These are phyloP conservation scores for Amazona guildingii DNA, from an alignment of 2,113 vertebrate species.

Conservation along the genomic window DNA sequence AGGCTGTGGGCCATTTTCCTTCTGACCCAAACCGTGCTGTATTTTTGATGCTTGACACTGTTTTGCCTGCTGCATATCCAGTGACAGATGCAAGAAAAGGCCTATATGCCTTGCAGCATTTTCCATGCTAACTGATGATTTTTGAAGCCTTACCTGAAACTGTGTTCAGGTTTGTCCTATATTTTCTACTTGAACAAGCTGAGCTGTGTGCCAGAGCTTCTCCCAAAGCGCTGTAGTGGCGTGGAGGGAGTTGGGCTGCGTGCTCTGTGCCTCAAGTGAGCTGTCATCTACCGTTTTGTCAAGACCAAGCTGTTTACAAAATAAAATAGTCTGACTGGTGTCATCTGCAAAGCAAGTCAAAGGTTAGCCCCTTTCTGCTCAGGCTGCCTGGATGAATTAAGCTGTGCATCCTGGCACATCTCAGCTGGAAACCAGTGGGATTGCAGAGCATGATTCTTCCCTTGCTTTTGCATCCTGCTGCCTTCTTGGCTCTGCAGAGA, in stretches of 20 bases:
- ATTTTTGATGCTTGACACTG: background rate
- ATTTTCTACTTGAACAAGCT: background rate
- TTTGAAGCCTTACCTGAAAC: background rate
- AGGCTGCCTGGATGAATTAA: background rate
- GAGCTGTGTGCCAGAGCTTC: background rate
- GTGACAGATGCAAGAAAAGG: background rate
- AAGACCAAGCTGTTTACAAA: background rate
- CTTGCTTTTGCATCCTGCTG: background rate
- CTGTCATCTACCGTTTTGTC: background rate
- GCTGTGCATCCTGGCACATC: background rate
- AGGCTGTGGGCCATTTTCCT: background rate
- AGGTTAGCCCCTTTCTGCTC: background rate
- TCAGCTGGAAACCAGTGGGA: background rate
- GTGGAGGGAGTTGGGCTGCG: rapidly evolving
- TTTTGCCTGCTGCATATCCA: background rate
- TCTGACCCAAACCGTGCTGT: background rate
- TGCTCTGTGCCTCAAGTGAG: background rate
- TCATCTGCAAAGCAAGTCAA: background rate
- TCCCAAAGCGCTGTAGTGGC: background rate
- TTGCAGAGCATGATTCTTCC: background rate
- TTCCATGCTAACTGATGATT: background rate
- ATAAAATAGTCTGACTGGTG: background rate
- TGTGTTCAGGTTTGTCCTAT: background rate
- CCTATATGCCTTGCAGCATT: background rate
- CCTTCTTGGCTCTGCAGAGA: background rate